A percentile compares a stretch with the other conserved stretches of the same genome.
Conservation (phyloP, 2,888 invertebrate species). For the Aethes cnicana region DNA sequence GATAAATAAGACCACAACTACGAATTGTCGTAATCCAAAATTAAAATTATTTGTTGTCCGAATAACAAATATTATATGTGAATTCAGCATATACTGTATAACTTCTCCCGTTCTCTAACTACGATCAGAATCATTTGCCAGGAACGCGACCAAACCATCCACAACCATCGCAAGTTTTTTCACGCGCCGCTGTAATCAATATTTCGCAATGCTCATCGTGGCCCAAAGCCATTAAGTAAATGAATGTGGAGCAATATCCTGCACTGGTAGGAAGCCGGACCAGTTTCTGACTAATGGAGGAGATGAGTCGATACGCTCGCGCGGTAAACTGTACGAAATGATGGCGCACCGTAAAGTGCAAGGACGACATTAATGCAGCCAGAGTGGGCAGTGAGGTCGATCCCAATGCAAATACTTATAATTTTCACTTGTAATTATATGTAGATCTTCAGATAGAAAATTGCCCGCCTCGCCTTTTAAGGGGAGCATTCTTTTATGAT, state of each 20-base stretch:
- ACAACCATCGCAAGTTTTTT: conserved; percentile 31
- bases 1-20: no score
- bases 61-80: no score
- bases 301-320: conserved; percentile 54
- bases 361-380: conserved; percentile 63
- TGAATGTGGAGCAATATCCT: conserved; percentile 79
- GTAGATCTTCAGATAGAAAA: conserved; percentile 28
- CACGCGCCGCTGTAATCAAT: conserved; percentile 45
- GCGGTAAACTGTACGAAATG: conserved; percentile 37
- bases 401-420: conserved; percentile 40
- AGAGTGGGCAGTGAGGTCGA: conserved; percentile 52
- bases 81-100: no score
- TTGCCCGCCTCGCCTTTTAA: not conserved
- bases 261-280: conserved; percentile 68
- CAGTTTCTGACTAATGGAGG: conserved; percentile 71
- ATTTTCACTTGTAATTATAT: conserved; percentile 20
- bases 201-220: conserved; percentile 67
- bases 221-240: conserved; percentile 63
- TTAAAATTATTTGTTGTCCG: no score
- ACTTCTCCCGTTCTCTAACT: not conserved
- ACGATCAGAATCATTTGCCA: conserved; percentile 12
- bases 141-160: conserved; percentile 10
- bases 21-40: no score
- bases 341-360: conserved; percentile 53
- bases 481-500: not conserved